These are phyloP conservation scores for Plecotus auritus DNA, from an alignment of 2,113 vertebrate species.

Conservation along the genomic window DNA sequence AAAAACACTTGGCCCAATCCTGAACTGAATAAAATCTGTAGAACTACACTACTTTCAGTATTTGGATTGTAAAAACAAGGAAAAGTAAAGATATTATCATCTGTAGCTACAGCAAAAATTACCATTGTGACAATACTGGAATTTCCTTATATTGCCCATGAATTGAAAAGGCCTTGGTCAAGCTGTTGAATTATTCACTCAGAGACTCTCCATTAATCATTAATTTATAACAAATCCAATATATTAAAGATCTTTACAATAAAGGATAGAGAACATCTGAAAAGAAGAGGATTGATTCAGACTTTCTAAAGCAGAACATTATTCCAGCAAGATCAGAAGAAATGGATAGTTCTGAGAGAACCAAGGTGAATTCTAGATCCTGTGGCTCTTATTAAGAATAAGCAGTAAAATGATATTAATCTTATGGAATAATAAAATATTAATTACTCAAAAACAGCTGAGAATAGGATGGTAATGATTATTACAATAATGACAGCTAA, in stretches of 20 bases:
- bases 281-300: background rate
- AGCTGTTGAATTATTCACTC: background rate
- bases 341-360: background rate
- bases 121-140: background rate
- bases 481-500: background rate
- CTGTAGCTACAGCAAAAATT: background rate
- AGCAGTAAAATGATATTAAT: background rate
- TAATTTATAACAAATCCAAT: conserved; percentile 20
- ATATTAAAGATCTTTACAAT: conserved; percentile 21
- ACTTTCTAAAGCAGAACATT: conserved; percentile 27
- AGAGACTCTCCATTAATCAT: background rate
- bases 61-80: background rate
- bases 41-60: conserved; percentile 6
- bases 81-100: background rate
- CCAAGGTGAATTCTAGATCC: background rate
- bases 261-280: background rate
- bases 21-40: conserved; percentile 12
- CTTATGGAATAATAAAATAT: background rate
- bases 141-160: background rate
- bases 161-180: background rate
- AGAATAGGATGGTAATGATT: background rate
- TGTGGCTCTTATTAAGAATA: background rate
- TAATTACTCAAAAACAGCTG: background rate
- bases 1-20: conserved; percentile 3
- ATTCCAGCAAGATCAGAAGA: background rate